Conservation (phyloP, 2,888 invertebrate genomes). For the Agrotis exclamationis region DNA sequence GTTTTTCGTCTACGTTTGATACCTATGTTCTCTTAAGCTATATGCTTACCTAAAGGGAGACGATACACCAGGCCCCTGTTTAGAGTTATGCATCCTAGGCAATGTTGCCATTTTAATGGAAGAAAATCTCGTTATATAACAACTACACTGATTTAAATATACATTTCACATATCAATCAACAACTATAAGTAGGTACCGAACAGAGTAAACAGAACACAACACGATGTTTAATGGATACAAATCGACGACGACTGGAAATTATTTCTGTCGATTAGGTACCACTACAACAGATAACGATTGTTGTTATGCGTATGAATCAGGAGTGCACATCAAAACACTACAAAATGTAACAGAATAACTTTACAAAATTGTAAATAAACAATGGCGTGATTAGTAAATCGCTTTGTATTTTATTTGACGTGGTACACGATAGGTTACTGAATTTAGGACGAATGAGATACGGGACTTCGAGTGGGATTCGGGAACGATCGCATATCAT, state of each 20-base stretch:
- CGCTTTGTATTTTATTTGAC: conserved; percentile 69
- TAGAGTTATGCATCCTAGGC: conserved; percentile 85
- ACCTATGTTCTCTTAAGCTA: not conserved
- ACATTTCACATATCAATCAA: conserved; percentile 60
- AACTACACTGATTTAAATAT: conserved; percentile 57
- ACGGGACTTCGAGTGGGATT: conserved; percentile 75
- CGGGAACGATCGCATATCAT: conserved; percentile 78
- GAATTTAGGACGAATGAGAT: conserved; percentile 80
- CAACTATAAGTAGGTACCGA: conserved; percentile 41
- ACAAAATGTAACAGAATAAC: conserved; percentile 29
- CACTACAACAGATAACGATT: conserved; percentile 63
- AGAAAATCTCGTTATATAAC: conserved; percentile 50
- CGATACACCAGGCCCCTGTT: conserved; percentile 79
- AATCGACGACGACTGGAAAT: conserved; percentile 59
- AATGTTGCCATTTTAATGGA: conserved; percentile 84
- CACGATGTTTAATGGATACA: conserved; percentile 67
- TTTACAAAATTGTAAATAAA: conserved; percentile 69
- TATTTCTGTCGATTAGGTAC: conserved; percentile 52
- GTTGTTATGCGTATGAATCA: conserved; percentile 25
- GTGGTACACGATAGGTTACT: conserved; percentile 73
- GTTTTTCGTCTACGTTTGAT: too few species aligned
- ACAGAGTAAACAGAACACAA: conserved; percentile 54
- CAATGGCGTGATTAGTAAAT: conserved; percentile 68
- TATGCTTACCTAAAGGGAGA: conserved; percentile 85
- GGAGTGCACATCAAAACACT: conserved; percentile 34